Evolutionary conservation across 2,113 vertebrate genomes (phyloP).

Genomic region (Heptranchias perlo): DNA sequence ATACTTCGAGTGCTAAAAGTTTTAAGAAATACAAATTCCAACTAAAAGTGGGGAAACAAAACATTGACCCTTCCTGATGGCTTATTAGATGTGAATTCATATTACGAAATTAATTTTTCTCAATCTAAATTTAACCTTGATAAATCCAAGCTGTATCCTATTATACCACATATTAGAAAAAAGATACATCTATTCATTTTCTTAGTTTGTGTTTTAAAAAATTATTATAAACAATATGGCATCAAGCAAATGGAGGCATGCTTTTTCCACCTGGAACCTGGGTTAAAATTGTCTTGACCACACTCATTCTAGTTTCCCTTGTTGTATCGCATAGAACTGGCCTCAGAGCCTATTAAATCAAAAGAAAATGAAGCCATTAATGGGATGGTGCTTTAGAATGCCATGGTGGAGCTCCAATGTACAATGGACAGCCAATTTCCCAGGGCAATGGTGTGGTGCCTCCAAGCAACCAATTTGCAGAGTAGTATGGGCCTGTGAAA

Average conservation of each 20-base stretch:
- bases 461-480: too few relatives aligned
- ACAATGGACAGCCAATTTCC: too few relatives aligned
- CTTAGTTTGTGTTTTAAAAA: neutral
- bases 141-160: neutral
- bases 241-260: neutral
- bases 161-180: neutral
- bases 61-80: neutral
- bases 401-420: too few relatives aligned
- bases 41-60: neutral
- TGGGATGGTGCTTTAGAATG: too few relatives aligned
- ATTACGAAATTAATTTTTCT: neutral
- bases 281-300: neutral
- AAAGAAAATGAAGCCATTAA: too few relatives aligned
- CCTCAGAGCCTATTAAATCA: too few relatives aligned
- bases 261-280: neutral
- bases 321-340: too few relatives aligned
- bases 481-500: too few relatives aligned
- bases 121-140: neutral
- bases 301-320: too few relatives aligned
- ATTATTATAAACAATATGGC: neutral
- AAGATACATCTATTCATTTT: neutral
- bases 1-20: too few relatives aligned
- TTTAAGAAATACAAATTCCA: too few relatives aligned
- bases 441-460: too few relatives aligned
- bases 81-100: neutral